Evolutionary conservation across 2,888 invertebrate genomes (phyloP), one percentile per base, ranked within the genome.

Genomic region (Andrena trimmerana): DNA sequence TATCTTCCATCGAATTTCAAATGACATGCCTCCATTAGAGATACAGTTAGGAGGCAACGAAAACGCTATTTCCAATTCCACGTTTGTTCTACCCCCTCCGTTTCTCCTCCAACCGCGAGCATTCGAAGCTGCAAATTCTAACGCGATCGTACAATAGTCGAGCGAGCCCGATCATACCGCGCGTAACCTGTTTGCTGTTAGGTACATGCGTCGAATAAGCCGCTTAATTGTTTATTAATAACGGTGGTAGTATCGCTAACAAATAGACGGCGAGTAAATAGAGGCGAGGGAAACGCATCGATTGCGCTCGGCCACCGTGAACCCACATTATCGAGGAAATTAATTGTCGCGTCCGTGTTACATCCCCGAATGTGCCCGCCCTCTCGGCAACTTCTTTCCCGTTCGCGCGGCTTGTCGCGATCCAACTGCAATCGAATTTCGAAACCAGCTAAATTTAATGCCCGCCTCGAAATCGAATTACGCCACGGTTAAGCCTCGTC

Each of bases 151-250:
- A 24, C 57, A 67, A 74, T 67, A 78, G 71, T 84, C 78, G 71
- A 81, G 76, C 67, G 71, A 36, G 70, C 62, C 62, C 69, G 60
- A 69, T 42, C 65, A 65, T 72, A 81, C 78, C 77, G 85, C 79
- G 85, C 10, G 20, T 87, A 87, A 82, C 85, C 79, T 81, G 81
- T 86, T 85, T 86, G 81, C 74, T 74, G 78, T 85, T 80, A 42
- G 42, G 42, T 42, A 78, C 79, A 75, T 71, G 79, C 82, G 59
- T 65, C 82, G 85, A 72, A 71, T 87, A 85, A 86, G 71, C 85
- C 79, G 88, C 88, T 86, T 87, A 87, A 87, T 86, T 82, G 85
- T 85, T 78, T 87, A 85, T 82, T 78, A 87, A 87, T 83, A 84
- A 85, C 76, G 73, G 79, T 87, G 82, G 82, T 78, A 71, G 77